phyloP scores from a whole-genome alignment of 1,140 invertebrate species.

The Colletes latitarsis region DNA sequence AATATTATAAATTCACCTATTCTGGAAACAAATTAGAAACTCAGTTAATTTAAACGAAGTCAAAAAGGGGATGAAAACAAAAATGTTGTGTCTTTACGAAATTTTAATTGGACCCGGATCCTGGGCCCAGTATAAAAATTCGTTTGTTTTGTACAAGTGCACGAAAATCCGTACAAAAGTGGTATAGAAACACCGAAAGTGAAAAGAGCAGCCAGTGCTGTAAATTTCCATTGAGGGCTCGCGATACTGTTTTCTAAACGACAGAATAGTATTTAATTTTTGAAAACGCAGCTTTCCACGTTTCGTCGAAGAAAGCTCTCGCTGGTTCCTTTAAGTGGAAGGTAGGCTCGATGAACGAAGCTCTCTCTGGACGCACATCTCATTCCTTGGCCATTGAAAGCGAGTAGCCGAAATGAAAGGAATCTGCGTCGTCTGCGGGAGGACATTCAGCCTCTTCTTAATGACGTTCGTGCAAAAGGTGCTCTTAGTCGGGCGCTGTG shows the following conservation, averaged over 20 bases:
- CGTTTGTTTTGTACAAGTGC: neutral
- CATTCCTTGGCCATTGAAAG: constrained; percentile 33
- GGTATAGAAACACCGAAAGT: neutral
- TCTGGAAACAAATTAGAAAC: too few species aligned
- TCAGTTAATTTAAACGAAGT: too few species aligned
- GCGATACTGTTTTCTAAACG: neutral
- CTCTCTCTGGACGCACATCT: constrained; percentile 19
- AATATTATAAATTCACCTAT: too few species aligned
- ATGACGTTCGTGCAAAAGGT: constrained; percentile 45
- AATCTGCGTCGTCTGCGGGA: constrained; percentile 39
- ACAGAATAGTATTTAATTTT: constrained; percentile 17
- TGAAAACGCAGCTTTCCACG: constrained; percentile 25
- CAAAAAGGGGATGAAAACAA: too few species aligned
- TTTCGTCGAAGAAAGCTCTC: constrained; percentile 2
- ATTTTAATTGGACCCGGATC: neutral
- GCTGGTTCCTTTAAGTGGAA: constrained; percentile 5
- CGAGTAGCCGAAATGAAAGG: constrained; percentile 54
- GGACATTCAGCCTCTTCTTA: constrained; percentile 50
- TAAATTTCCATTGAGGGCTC: neutral
- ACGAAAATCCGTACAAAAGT: neutral
- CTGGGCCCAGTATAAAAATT: too few species aligned
- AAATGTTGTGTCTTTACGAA: neutral
- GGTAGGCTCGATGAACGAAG: constrained; percentile 25
- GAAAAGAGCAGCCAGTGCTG: neutral
- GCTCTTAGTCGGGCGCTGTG: constrained; percentile 23